Percentiles rank a stretch among this genome's conserved stretches.
Conservation (phyloP, 2,113 vertebrate species). For the Scalopus aquaticus region DNA sequence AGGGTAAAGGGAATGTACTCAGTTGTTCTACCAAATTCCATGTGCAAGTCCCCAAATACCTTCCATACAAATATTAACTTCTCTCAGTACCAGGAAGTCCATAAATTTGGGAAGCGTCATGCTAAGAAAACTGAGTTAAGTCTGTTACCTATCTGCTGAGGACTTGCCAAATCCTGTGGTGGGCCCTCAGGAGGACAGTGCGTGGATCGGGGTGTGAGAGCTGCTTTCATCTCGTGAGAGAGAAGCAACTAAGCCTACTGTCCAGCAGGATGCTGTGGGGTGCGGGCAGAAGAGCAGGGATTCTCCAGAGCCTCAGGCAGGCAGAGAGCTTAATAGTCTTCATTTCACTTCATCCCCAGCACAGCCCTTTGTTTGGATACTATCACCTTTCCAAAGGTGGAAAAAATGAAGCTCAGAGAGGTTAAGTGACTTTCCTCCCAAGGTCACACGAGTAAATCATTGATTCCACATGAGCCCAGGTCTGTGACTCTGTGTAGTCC, state of each 20-base stretch:
- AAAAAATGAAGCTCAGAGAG: neutral
- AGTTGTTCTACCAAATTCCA: neutral
- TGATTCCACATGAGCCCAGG: neutral
- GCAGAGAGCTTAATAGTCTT: neutral
- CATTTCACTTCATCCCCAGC: neutral
- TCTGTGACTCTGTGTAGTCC: neutral
- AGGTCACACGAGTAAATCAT: neutral
- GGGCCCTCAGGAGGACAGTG: neutral
- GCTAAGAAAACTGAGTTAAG: neutral
- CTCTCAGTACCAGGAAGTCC: no score
- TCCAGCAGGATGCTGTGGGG: no score
- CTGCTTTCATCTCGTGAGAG: neutral
- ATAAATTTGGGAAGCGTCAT: neutral
- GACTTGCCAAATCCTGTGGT: neutral
- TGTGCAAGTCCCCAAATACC: neutral
- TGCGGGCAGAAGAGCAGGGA: no score
- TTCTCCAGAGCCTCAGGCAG: neutral
- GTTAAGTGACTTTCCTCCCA: neutral
- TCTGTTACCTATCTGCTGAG: neutral
- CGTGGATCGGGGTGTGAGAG: accelerated
- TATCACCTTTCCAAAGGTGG: neutral
- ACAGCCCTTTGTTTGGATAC: neutral
- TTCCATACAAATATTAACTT: no score
- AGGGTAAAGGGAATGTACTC: neutral
- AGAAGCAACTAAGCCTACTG: neutral